Base-by-base conservation (phyloP, 2,888 invertebrate genomes). In the Dryobotodes eremita region DNA sequence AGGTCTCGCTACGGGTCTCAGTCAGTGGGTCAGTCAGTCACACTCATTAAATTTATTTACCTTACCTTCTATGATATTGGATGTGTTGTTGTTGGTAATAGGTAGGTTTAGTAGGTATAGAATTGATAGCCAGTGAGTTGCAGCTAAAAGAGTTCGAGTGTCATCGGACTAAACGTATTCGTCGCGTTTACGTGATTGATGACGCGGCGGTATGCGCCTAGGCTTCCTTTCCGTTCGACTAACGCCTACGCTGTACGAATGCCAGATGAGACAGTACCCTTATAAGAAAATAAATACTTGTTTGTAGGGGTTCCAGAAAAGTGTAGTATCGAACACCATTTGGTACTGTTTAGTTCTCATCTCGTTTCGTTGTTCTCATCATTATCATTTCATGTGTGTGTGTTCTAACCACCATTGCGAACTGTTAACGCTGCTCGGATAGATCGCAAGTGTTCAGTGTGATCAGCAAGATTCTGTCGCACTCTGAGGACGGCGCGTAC, bases 361-460 rank as follows among this genome's bases (percentile, higher is more conserved):
- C 23, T 55, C 26, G 23, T 42, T 59, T 36, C 10, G 10, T n/a
- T 65, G 11, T 65, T 46, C 15, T 31, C 31, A 20, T n/a, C 11
- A n/a, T 23, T 48, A 7, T 26, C 20, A 78, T 77, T 48, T n/a
- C 31, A 68, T 62, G 5, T 55, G 10, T 36, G n/a, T n/a, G n/a
- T n/a, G n/a, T n/a, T n/a, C 26, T 79, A 66, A 85, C 36, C 72
- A 17, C 61, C 48, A 61, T 75, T 87, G 78, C 85, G 80, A 80
- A 90, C 83, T 92, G 86, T 95, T 94, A 90, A 93, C 84, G 95
- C 95, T 94, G 94, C 95, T 79, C 69, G 95, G 95, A 93, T 84
- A 98, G 98, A 94, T 98, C 98, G 81, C 99, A 99, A 95, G 99
- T 99, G 17, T 99, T 99, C 95, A 99, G 98, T 92, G 99, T 99